Base-by-base conservation (phyloP, 2,888 invertebrate genomes). In the Bembecia ichneumoniformis region DNA sequence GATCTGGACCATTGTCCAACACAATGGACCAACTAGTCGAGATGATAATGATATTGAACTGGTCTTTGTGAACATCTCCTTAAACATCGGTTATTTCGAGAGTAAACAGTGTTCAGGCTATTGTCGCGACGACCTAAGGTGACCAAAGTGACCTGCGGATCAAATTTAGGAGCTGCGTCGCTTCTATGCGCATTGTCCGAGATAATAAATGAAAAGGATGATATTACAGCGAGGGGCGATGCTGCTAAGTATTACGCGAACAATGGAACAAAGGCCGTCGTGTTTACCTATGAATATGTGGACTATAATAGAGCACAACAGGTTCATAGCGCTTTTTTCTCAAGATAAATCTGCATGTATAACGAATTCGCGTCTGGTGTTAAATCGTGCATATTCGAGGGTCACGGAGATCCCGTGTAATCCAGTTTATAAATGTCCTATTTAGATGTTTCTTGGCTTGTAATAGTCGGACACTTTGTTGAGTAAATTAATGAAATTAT, bases 241-340 rank as follows among this genome's bases (percentile, higher is more conserved):
- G 75, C 76, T 78, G 82, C 81, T 83, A 84, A 84, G 84, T 83
- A 86, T 81, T 74, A 73, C 75, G 58, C 59, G 60, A 68, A 87
- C 86, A 86, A 86, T 79, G 63, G 71, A 60, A 86, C 78, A 87
- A 86, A 81, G 77, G 65, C 61, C 62, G 77, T 78, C 83, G 84
- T 87, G 87, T 87, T 87, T 87, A 86, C 84, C 80, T 82, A 87
- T 87, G 87, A 87, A 87, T 82, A 82, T 79, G 74, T 74, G 73
- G 70, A 75, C 63, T 67, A 78, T 76, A 77, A 84, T 83, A 74
- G 71, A 72, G 69, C 66, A 71, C 72, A 80, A 81, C 87, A 87
- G 87, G 87, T 87, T 82, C 82, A 81, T 71, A 74, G 67, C 64
- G 65, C 66, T 28, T 71, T 75, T 69, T 77, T 81, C 81, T 77